A percentile compares a stretch with the other conserved stretches of the same genome.
These are phyloP conservation scores for Asteroscopus sphinx DNA, from an alignment of 2,888 invertebrate genomes.

Conservation along the genomic window DNA sequence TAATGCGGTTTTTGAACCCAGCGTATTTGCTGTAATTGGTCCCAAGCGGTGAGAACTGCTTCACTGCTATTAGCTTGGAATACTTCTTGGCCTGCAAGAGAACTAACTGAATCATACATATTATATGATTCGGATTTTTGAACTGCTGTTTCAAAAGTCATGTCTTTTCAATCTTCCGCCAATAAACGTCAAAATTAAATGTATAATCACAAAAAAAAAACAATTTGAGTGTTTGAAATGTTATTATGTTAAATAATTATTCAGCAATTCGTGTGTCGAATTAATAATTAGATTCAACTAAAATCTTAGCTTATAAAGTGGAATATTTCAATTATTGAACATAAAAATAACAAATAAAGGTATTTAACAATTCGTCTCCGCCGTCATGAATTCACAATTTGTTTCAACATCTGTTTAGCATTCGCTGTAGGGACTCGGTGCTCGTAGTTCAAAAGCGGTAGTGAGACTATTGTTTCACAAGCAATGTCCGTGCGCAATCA, in stretches of 20 bases:
- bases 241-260: constrained; percentile 2
- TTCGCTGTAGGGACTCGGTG: constrained; percentile 54
- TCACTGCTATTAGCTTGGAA: constrained; percentile 9
- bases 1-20: constrained; percentile 59
- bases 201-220: neutral
- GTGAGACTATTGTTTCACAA: constrained; percentile 69
- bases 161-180: neutral
- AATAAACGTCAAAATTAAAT: neutral
- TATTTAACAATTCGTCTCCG: constrained; percentile 49
- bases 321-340: constrained; percentile 47
- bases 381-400: constrained; percentile 62
- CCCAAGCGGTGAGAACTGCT: constrained; percentile 24
- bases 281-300: constrained; percentile 35
- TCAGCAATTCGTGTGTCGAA: constrained; percentile 24
- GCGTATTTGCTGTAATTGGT: constrained; percentile 29
- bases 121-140: neutral
- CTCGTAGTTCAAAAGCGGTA: constrained; percentile 61
- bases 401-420: constrained; percentile 71
- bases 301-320: constrained; percentile 33
- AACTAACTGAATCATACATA: constrained; percentile 5
- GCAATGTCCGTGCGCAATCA: constrained; percentile 62
- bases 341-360: constrained; percentile 27
- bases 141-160: neutral
- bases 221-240: neutral
- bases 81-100: neutral